These are phyloP conservation scores for Illadopsis cleaveri DNA, from an alignment of 2,113 vertebrate genomes.

Conservation along the genomic window DNA sequence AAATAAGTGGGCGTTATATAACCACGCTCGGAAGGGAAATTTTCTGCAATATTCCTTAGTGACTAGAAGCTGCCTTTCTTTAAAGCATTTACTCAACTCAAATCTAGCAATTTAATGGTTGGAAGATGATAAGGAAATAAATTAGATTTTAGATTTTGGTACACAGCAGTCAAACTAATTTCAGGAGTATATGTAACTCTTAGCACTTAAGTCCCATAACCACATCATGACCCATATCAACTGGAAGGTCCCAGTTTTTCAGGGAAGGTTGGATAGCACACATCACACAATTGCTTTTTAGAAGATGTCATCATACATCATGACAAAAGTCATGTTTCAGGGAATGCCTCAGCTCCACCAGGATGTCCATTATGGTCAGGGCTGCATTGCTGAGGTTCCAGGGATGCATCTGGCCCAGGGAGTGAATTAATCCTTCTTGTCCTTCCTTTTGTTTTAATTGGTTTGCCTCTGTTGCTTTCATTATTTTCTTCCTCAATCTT, in stretches of 20 bases:
- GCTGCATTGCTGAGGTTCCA: neutral
- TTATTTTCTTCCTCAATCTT: neutral
- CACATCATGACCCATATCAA: neutral
- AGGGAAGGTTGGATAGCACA: neutral
- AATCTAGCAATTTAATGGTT: constrained; percentile 8
- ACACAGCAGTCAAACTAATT: neutral
- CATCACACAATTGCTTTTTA: neutral
- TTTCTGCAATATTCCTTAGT: constrained; percentile 42
- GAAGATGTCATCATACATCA: neutral
- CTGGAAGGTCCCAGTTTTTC: neutral
- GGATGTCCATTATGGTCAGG: neutral
- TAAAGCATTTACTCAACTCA: constrained; percentile 13
- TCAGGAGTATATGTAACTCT: neutral
- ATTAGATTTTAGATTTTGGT: constrained; percentile 17
- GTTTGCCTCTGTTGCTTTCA: neutral
- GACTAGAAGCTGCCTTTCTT: constrained; percentile 5
- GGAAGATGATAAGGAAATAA: constrained; percentile 33
- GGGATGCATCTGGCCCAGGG: neutral
- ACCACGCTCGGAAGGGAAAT: constrained; percentile 15
- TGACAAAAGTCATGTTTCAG: neutral
- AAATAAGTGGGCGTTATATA: constrained; percentile 26
- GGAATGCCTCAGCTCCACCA: neutral
- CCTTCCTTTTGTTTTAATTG: neutral
- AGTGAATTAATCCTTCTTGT: neutral
- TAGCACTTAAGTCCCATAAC: neutral